A percentile compares a stretch with the other conserved stretches of the same genome.
Evolutionary conservation across 2,113 vertebrate genomes (phyloP).

Genomic region (Seriola rivoliana): DNA sequence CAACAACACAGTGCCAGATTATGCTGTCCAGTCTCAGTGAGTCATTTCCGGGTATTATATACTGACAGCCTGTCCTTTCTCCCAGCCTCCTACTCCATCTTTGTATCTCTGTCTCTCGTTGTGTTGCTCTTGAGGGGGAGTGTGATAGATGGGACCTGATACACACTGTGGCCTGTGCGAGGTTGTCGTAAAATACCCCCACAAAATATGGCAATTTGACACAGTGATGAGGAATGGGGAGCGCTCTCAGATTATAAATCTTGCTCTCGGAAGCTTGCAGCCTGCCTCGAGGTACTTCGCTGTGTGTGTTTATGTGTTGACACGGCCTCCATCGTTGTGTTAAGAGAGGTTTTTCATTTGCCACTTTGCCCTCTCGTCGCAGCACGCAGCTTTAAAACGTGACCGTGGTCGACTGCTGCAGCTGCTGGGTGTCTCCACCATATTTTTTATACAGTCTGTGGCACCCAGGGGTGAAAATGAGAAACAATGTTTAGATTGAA

Average conservation of each 20-base stretch:
- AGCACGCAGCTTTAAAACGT: not conserved
- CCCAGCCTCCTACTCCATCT: slow-evolving; percentile 38
- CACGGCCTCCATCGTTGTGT: not conserved
- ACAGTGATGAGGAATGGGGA: slow-evolving; percentile 54
- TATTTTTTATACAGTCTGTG: not conserved
- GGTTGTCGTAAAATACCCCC: slow-evolving; percentile 38
- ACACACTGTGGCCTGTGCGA: slow-evolving; percentile 12
- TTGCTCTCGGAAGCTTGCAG: slow-evolving; percentile 32
- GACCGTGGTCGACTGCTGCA: not conserved
- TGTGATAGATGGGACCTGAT: slow-evolving; percentile 44
- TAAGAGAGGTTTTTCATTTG: not conserved
- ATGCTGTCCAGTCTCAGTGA: slow-evolving; percentile 37
- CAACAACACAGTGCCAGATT: slow-evolving; percentile 35
- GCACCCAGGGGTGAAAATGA: not conserved
- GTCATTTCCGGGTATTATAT: slow-evolving; percentile 37
- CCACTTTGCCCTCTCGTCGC: not conserved
- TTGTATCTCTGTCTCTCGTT: slow-evolving; percentile 29
- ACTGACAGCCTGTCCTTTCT: slow-evolving; percentile 40
- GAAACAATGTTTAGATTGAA: not conserved
- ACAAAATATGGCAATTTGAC: slow-evolving; percentile 53
- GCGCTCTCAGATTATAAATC: slow-evolving; percentile 62
- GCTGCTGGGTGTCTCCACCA: not conserved
- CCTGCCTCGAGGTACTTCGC: slow-evolving; percentile 14
- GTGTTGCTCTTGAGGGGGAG: slow-evolving; percentile 29
- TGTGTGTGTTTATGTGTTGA: slow-evolving; percentile 12